Base-by-base conservation (phyloP, 2,888 invertebrate genomes). In the Drosophila atripex region DNA sequence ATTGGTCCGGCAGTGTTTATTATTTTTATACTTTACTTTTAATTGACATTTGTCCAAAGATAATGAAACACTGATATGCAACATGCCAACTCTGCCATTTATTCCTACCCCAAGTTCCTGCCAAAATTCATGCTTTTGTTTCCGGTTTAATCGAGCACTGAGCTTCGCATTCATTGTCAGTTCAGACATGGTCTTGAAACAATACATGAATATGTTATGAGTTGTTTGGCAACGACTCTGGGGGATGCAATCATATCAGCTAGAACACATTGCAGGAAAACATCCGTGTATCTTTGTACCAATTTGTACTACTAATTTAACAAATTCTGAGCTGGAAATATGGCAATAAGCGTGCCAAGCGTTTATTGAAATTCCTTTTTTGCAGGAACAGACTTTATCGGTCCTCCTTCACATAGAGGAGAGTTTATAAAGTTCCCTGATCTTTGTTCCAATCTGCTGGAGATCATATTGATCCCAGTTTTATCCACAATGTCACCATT, bases 31-130 rank as follows among this genome's bases (percentile, higher is more conserved):
- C 58, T 66, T 61, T 70, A 47, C 65, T 77, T 82, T 88, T 82
- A 88, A 86, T 88, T 84, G 87, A 84, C 88, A 77, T 71, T 75
- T 65, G 78, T 60, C 61, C 65, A 66, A 52, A 66, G 87, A 88
- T 80, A 88, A 68, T 77, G 80, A 79, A 83, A 76, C 64, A 65
- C 65, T 74, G 84, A 83, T 79, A 74, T 83, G 68, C 71, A 73
- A 73, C 68, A 73, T 73, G 84, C 64, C 68, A 84, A 88, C 73
- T 71, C 73, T 79, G 73, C 71, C 75, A 65, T 70, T 69, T 45
- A 63, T 50, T 18, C 18, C 2, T n/a, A n/a, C 21, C 21, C 18
- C 8, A 23, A 14, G 35, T 57, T 38, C 52, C 39, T 59, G 14
- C 23, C 30, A 9, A 11, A 47, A 45, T 28, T 51, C 11, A 50